Percentiles rank a stretch among this genome's conserved stretches.
phyloP scores from a whole-genome alignment of 2,113 vertebrate species.

The Centropus bengalensis region DNA sequence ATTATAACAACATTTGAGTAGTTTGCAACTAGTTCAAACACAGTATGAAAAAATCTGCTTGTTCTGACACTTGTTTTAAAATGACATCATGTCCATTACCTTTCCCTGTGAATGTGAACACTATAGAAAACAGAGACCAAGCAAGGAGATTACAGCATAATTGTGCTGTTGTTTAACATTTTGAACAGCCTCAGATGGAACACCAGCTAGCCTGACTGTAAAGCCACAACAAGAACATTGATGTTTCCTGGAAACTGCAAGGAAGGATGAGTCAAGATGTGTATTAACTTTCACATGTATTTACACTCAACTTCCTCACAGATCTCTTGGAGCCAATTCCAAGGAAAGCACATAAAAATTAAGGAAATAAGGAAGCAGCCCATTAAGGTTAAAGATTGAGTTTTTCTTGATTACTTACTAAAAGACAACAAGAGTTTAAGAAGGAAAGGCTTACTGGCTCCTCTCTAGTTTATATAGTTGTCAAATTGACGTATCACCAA shows the following conservation, averaged over 20 bases:
- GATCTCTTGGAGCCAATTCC: neutral
- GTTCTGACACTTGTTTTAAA: neutral
- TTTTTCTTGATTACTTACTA: neutral
- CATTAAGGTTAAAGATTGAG: neutral
- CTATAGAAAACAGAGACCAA: neutral
- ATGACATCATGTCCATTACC: neutral
- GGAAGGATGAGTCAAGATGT: neutral
- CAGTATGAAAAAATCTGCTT: rapidly evolving
- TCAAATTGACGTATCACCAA: neutral
- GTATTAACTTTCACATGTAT: neutral
- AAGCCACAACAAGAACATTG: neutral
- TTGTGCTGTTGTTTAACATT: neutral
- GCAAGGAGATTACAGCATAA: neutral
- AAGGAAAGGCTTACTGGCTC: neutral
- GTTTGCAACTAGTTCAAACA: neutral
- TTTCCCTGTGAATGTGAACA: neutral
- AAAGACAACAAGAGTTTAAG: neutral
- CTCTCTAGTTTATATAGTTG: neutral
- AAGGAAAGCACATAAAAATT: neutral
- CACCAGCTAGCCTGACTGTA: neutral
- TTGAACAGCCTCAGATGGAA: neutral
- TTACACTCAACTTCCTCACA: neutral
- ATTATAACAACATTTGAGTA: neutral
- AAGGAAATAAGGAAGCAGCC: neutral
- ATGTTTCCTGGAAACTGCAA: neutral